Evolutionary conservation across 2,797 vertebrate genomes (phyloP), one percentile per base, ranked within the genome.

Genomic region (Spinus pinus): DNA sequence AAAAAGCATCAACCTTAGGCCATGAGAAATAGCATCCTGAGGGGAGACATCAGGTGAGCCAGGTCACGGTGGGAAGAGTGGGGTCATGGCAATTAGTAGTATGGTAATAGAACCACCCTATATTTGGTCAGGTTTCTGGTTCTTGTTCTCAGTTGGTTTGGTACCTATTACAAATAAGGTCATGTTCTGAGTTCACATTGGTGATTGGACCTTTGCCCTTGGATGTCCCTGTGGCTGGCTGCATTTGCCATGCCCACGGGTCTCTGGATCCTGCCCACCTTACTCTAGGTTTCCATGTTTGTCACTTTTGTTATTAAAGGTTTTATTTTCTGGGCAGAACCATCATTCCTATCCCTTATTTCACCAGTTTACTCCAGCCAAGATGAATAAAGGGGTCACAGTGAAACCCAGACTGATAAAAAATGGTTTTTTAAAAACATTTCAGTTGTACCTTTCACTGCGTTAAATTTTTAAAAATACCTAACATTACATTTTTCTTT

Each of bases 221-320:
- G 35, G 27, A 30, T 60, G 9, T 13, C 13, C 27, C 37, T 30
- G 7, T 20, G 28, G 19, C 19, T 41, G 37, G 27, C 27, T 61
- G 27, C 2, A 0, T 30, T 61, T 41, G 13, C 19, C 58, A 61
- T 0, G 0, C 13, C 58, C 37, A 30, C 0, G 1, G 19, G 37
- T 41, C 37, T 61, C 41, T 61, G 27, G 58, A 41, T 41, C 19
- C 27, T 61, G 37, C 27, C 27, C 37, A 21, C 19, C 1, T 0
- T 30, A 30, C 19, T 30, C 27, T 6, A 27, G 2, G 13, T 61
- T 61, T 41, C 37, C 37, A 30, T 9, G 5, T 41, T 41, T 41
- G 19, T 20, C 8, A 28, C 7, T 61, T 61, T 41, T 41, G 27
- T 61, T 30, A 41, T 41, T 15, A 6, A 39, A 61, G 12, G 28